Evolutionary conservation across 2,797 vertebrate species (phyloP), one percentile per base, ranked within the genome.

Genomic region (Chromis chromis): DNA sequence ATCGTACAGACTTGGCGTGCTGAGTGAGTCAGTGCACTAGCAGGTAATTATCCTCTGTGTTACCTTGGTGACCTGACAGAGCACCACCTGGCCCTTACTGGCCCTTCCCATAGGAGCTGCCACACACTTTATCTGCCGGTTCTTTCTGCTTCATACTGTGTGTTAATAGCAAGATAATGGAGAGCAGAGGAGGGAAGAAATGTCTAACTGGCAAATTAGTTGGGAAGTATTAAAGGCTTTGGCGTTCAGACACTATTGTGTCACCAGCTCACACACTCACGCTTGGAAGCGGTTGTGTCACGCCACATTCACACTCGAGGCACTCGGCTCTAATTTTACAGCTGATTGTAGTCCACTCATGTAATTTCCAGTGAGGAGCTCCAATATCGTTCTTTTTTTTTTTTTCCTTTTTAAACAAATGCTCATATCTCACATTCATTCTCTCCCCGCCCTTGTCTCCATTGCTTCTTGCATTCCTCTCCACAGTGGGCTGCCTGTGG

Each of bases 401-500:
- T 74, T 84, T 17, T 19, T 27, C 8, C 19, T 46, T 46, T 46
- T 46, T n/a, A 46, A 49, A 72, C 54, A 48, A 65, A 69, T 13
- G 66, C 73, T 87, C 70, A 50, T 84, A 70, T 88, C 62, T 86
- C 56, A 12, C 4, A 33, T 71, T 79, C 62, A 59, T 72, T 82
- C 62, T 77, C 83, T 89, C 78, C 78, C 85, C 87, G 31, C 86
- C 86, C 81, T 79, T 82, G 67, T 75, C 54, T 91, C 75, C 84
- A 53, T 89, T 82, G 80, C 85, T 94, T 82, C 87, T 94, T 79
- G 82, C 96, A 97, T 98, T 98, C 97, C 96, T 96, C 94, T 91
- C 82, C 94, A 84, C 93, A 93, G 93, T 91, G 92, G 94, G 95
- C 94, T 92, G 93, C 96, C 93, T 73, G 78, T 96, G 95, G 96